Conservation (phyloP, 1,140 invertebrate genomes). For the Drosophila bifasciata region DNA sequence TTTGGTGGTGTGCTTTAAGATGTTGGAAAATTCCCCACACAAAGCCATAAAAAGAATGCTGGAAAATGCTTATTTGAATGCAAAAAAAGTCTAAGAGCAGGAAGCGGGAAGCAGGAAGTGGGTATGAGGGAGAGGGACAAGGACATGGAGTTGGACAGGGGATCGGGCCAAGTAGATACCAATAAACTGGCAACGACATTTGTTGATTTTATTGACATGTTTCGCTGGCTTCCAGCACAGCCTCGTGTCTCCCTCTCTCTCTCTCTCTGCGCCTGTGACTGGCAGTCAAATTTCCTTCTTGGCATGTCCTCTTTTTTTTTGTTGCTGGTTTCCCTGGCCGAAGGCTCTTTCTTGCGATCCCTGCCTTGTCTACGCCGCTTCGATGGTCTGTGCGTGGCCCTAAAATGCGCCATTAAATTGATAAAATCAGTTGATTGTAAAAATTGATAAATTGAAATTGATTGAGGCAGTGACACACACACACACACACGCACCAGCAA, state of each 20-base stretch:
- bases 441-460: constrained; percentile 83
- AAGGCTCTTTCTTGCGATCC: constrained; percentile 6
- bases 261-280: constrained; percentile 35
- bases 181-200: constrained; percentile 69
- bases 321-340: constrained; percentile 12
- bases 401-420: constrained; percentile 82
- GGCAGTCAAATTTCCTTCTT: constrained; percentile 72
- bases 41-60: constrained; percentile 37
- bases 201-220: constrained; percentile 82
- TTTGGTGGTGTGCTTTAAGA: constrained; percentile 3
- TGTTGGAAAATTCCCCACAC: constrained; percentile 37
- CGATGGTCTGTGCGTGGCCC: constrained; percentile 41
- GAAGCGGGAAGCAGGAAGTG: constrained; percentile 4
- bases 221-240: constrained; percentile 33
- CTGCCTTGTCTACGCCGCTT: not conserved
- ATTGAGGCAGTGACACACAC: constrained; percentile 64
- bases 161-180: constrained; percentile 31
- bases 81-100: constrained; percentile 11
- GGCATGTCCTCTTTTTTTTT: constrained; percentile 55
- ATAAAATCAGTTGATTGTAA: constrained; percentile 83
- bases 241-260: constrained; percentile 4
- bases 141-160: not conserved
- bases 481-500: constrained; percentile 8
- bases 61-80: constrained; percentile 69
- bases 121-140: not conserved